These are phyloP conservation scores for Epinephelus coioides DNA, from an alignment of 2,797 vertebrate genomes.

Conservation along the genomic window DNA sequence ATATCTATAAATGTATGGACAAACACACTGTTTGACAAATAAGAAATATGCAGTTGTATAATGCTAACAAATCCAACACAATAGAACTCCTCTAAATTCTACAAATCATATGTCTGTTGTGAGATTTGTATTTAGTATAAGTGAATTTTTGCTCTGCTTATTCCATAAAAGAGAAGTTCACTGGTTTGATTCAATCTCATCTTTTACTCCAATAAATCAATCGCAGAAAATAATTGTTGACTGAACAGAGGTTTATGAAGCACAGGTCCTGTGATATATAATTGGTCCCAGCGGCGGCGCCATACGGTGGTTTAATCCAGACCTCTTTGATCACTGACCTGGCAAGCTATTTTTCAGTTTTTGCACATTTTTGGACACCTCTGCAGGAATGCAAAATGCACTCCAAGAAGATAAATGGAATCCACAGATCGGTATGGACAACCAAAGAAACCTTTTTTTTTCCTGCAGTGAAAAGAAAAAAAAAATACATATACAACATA, in stretches of 20 bases:
- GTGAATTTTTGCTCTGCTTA: neutral
- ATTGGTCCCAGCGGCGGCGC: neutral
- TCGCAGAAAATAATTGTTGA: neutral
- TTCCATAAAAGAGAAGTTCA: neutral
- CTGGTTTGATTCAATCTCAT: neutral
- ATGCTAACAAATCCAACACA: neutral
- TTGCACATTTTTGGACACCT: constrained; percentile 14
- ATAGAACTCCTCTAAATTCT: too few species aligned
- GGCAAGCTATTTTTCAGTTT: constrained; percentile 30
- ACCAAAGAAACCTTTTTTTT: constrained; percentile 18
- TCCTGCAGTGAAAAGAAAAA: neutral
- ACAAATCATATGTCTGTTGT: neutral
- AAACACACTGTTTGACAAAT: neutral
- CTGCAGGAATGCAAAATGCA: neutral
- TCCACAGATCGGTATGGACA: constrained; percentile 1
- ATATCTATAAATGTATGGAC: neutral
- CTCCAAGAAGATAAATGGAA: constrained; percentile 35
- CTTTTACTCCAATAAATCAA: neutral
- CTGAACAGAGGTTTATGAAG: neutral
- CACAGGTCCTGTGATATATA: neutral
- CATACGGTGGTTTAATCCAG: neutral
- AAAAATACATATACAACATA: too few species aligned
- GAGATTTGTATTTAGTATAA: neutral
- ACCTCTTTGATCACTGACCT: constrained; percentile 3
- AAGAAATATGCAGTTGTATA: neutral